Percentiles rank a stretch among this genome's conserved stretches.
phyloP scores from a whole-genome alignment of 1,140 invertebrate species.

The Drosophila malerkotliana region DNA sequence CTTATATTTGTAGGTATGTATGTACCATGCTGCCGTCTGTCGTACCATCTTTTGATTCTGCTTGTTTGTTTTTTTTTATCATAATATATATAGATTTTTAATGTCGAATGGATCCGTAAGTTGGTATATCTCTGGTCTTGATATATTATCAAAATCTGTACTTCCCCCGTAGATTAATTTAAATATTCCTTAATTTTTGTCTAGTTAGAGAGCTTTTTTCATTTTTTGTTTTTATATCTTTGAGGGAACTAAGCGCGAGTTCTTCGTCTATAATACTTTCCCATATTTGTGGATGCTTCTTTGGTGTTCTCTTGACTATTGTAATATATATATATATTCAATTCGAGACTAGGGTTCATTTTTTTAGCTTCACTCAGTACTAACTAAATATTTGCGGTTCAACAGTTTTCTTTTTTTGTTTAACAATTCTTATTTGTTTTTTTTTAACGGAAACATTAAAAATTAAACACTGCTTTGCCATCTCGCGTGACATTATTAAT shows the following conservation, averaged over 20 bases:
- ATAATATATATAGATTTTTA: constrained; percentile 17
- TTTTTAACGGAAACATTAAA: constrained; percentile 29
- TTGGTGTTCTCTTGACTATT: constrained; percentile 22
- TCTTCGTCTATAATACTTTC: constrained; percentile 25
- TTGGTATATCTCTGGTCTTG: constrained; percentile 34
- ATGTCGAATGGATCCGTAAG: constrained; percentile 39
- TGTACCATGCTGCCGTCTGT: constrained; percentile 38
- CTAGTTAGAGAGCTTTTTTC: not conserved
- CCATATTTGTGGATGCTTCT: constrained; percentile 7
- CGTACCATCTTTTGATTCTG: constrained; percentile 47
- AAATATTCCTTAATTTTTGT: not conserved
- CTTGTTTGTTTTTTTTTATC: constrained; percentile 20
- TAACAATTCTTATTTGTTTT: constrained; percentile 14
- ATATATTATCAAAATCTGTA: constrained; percentile 50
- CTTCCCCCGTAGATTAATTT: not conserved
- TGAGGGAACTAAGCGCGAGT: constrained; percentile 31
- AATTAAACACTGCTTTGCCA: constrained; percentile 23
- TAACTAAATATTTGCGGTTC: constrained; percentile 37
- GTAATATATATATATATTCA: constrained; percentile 4
- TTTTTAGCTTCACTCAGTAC: constrained; percentile 20
- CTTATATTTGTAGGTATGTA: constrained; percentile 62
- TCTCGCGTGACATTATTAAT: constrained; percentile 17
- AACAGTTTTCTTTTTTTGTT: constrained; percentile 21
- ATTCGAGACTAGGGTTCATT: not conserved
- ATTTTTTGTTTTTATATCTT: not conserved